Base-by-base conservation (phyloP, 2,797 vertebrate genomes). In the Parauchenoglanis punctatus region DNA sequence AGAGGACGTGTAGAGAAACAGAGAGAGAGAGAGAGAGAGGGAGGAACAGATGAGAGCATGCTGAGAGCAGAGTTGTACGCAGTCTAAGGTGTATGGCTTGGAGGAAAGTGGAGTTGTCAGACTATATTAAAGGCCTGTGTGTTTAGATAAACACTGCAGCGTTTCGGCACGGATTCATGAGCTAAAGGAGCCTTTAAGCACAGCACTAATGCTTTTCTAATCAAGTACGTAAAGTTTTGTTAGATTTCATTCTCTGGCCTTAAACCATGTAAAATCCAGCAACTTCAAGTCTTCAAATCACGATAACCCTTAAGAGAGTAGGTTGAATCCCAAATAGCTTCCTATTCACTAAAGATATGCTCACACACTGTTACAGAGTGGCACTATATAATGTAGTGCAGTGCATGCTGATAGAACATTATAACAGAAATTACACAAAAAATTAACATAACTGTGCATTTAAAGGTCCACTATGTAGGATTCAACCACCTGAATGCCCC, bases 1-100 rank as follows among this genome's bases (percentile, higher is more conserved):
- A 90, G 87, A 85, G 84, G 80, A 81, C 65, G 13, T 72, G 86
- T 46, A 80, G 25, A 10, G 72, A 83, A 49, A 82, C 46, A 84
- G 56, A 85, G 54, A 72, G 70, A 31, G 7, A 65, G 17, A 70
- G 15, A 58, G 63, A 44, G 67, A 4, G 5, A 4, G 8, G 11
- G 8, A 6, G 65, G 35, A 25, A 68, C 10, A 81, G 44, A 76
- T 58, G 10, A 76, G 84, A 68, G 35, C 70, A 12, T 63, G 58
- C 81, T n/a, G 7, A 75, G 67, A 59, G 61, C 49, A 40, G 75
- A 77, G 44, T 8, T 20, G 84, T 65, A 78, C 84, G 65, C 73
- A 40, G 28, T 65, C 72, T 8, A 77, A 67, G 59, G 46, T 78
- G 46, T 67, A 56, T 52, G 28, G 46, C 84, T 78, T 54, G 59